Conservation (phyloP, 2,797 vertebrate species). For the Chaetodon trifasciatus region DNA sequence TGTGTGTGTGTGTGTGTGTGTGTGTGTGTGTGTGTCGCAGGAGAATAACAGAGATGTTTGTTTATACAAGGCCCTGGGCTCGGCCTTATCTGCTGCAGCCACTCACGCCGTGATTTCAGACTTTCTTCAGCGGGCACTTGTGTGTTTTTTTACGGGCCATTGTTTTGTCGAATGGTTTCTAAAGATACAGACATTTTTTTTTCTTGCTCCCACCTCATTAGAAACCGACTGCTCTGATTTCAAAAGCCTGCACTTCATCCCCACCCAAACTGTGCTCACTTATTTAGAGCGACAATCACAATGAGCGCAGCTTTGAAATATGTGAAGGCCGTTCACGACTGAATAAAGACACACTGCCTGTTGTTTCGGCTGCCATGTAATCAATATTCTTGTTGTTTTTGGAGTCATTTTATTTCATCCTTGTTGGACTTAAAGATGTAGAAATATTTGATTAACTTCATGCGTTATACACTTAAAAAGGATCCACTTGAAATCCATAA, state of each 20-base stretch:
- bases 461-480: background rate
- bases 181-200: constrained; percentile 77
- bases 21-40: constrained; percentile 43
- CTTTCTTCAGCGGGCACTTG: constrained; percentile 74
- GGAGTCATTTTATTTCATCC: background rate
- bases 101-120: constrained; percentile 88
- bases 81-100: constrained; percentile 85
- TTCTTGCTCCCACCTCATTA: constrained; percentile 73
- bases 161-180: constrained; percentile 84
- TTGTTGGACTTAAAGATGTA: background rate
- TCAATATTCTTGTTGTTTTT: background rate
- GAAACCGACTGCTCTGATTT: constrained; percentile 70
- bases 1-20: constrained; percentile 58
- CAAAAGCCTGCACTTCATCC: constrained; percentile 59
- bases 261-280: constrained; percentile 47
- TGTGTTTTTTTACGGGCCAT: constrained; percentile 79
- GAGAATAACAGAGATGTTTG: constrained; percentile 77
- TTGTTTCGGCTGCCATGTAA: background rate
- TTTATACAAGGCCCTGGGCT: constrained; percentile 82
- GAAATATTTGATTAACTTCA: background rate
- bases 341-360: constrained; percentile 4
- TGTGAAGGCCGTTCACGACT: background rate
- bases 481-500: background rate
- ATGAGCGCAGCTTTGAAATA: constrained; percentile 25
- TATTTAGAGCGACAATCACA: constrained; percentile 57